Base-by-base conservation (phyloP, 1,140 invertebrate species). In the Condylostylus longicornis region DNA sequence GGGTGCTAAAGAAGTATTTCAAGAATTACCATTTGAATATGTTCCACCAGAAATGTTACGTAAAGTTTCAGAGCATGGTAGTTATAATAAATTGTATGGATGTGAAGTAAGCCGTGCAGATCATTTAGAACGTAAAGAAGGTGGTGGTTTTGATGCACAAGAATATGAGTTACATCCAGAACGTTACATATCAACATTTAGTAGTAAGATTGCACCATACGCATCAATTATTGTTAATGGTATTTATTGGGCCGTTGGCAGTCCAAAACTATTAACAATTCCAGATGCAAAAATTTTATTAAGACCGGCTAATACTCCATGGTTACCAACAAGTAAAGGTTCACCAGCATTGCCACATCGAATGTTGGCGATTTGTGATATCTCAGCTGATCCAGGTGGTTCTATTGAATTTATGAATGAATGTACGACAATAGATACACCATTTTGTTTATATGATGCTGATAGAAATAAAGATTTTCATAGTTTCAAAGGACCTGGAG, bases 391-490 rank as follows among this genome's bases (percentile, higher is more conserved):
- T 67, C 95, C 95, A 1, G 94, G 94, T 12, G 93, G 94, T 31
- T 97, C 91, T 15, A 97, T 98, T 39, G 95, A 99, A 65, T 98
- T 99, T 53, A 98, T 99, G 94, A 93, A 94, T 50, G 94, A 98
- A 54, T 98, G 94, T 51, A 99, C 96, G 0, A 98, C 94, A 0
- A 99, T 99, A 35, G 95, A 99, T 53, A 95, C 87, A 12, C 95
- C 95, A 0, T 99, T 98, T 62, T 96, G 88, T 60, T 69, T 99
- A 1, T 99, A 99, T 56, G 94, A 99, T 63, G 94, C 95, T 4
- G 90, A 99, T 58, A 74, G 90, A 30, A 96, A 98, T 54, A 94
- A 93, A 57, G 87, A 95, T 44, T 90, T 79, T 1, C 95, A 96
- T 51, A 94, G 83, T 63, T 96, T 95, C 60, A 88, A 87, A 64